A percentile compares a stretch with the other conserved stretches of the same genome.
Evolutionary conservation across 1,140 invertebrate species (phyloP).

Genomic region (Druon quercuslanigerum): DNA sequence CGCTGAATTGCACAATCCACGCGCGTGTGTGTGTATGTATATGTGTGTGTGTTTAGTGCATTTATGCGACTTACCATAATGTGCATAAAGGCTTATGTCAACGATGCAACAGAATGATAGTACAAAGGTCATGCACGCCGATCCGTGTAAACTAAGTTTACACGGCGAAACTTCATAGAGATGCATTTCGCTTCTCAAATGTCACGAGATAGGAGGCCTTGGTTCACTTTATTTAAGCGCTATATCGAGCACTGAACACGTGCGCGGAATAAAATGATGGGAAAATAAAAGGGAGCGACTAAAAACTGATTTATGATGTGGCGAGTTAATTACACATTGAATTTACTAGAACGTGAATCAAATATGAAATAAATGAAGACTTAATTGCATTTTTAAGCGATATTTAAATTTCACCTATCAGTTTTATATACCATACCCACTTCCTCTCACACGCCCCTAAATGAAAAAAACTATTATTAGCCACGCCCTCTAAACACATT

Average conservation of each 20-base stretch:
- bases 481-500: too few species aligned
- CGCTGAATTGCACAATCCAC: neutral
- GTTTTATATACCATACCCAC: too few species aligned
- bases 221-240: neutral
- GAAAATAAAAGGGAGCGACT: neutral
- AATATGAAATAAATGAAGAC: too few species aligned
- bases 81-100: neutral
- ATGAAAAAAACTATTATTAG: too few species aligned
- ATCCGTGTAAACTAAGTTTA: neutral
- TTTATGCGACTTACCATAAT: neutral
- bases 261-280: neutral
- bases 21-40: too few species aligned
- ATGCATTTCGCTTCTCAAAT: conserved; percentile 24
- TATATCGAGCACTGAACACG: neutral
- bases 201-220: neutral
- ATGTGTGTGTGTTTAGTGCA: neutral
- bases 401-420: too few species aligned
- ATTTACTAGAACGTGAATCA: neutral
- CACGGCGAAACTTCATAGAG: neutral
- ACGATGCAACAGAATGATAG: neutral
- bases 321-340: neutral
- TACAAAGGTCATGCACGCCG: neutral
- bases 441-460: too few species aligned
- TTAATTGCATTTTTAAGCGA: too few species aligned
- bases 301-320: neutral